phyloP scores from a whole-genome alignment of 1,140 invertebrate genomes.

The Drosophila ogumai region DNA sequence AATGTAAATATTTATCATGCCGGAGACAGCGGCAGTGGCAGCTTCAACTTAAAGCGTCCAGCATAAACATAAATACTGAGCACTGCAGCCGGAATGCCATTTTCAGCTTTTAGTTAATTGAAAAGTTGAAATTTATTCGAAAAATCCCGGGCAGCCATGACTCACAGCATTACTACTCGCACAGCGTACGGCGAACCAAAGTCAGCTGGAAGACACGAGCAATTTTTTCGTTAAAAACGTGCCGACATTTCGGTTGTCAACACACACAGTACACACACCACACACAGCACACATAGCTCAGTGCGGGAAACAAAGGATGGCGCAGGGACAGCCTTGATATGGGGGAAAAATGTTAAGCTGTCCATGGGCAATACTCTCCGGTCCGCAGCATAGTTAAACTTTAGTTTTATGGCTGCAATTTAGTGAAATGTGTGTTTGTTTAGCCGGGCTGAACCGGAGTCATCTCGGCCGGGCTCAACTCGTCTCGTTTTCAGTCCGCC shows the following conservation, averaged over 20 bases:
- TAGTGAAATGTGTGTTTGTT: slow-evolving; percentile 72
- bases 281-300: slow-evolving; percentile 31
- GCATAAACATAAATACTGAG: slow-evolving; percentile 37
- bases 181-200: slow-evolving; percentile 20
- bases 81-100: slow-evolving; percentile 44
- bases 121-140: slow-evolving; percentile 76
- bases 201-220: slow-evolving; percentile 31
- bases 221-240: slow-evolving; percentile 72
- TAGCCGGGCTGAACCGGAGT: slow-evolving; percentile 43
- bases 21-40: slow-evolving; percentile 52
- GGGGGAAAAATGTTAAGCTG: slow-evolving; percentile 46
- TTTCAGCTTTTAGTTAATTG: slow-evolving; percentile 83
- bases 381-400: slow-evolving; percentile 69
- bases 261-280: slow-evolving; percentile 51
- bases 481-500: slow-evolving; percentile 29
- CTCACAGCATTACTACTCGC: slow-evolving; percentile 35
- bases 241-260: slow-evolving; percentile 81
- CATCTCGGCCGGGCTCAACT: slow-evolving; percentile 32
- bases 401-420: slow-evolving; percentile 82
- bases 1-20: slow-evolving; percentile 82
- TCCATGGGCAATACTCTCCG: slow-evolving; percentile 50
- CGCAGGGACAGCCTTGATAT: slow-evolving; percentile 9
- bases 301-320: slow-evolving; percentile 9
- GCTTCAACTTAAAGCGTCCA: slow-evolving; percentile 49
- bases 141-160: slow-evolving; percentile 55